phyloP scores from a whole-genome alignment of 1,140 invertebrate genomes.

The Littorina saxatilis region DNA sequence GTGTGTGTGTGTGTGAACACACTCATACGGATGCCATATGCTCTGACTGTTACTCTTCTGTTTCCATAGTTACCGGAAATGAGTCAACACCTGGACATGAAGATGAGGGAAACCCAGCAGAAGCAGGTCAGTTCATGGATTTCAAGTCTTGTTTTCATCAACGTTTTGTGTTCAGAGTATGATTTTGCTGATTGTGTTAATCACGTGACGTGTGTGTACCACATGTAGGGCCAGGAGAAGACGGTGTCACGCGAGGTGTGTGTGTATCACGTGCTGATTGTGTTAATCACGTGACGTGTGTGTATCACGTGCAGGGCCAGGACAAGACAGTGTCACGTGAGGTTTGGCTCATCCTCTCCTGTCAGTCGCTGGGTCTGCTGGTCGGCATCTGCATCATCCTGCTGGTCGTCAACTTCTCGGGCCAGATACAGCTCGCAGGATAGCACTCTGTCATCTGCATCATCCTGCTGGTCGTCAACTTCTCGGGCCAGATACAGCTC shows the following conservation, averaged over 20 bases:
- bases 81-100: constrained; percentile 25
- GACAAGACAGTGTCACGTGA: background rate
- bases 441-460: too few species aligned
- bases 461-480: constrained; percentile 29
- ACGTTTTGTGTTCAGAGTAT: too few species aligned
- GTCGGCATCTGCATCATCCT: constrained; percentile 36
- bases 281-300: background rate
- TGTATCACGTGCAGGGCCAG: background rate
- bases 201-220: too few species aligned
- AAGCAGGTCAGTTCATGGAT: background rate
- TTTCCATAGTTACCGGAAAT: constrained; percentile 1
- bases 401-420: constrained; percentile 18
- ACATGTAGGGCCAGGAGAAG: too few species aligned
- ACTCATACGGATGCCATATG: background rate
- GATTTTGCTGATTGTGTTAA: too few species aligned
- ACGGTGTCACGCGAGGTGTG: background rate
- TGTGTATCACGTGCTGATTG: background rate
- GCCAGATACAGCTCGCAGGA: background rate
- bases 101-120: background rate
- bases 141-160: too few species aligned
- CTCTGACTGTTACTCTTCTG: background rate
- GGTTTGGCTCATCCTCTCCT: background rate
- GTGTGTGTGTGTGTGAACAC: constrained; percentile 3
- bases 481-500: background rate
- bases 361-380: constrained; percentile 5